Evolutionary conservation across 2,888 invertebrate genomes (phyloP).

Genomic region (Gastracanthus pulcherrimus): DNA sequence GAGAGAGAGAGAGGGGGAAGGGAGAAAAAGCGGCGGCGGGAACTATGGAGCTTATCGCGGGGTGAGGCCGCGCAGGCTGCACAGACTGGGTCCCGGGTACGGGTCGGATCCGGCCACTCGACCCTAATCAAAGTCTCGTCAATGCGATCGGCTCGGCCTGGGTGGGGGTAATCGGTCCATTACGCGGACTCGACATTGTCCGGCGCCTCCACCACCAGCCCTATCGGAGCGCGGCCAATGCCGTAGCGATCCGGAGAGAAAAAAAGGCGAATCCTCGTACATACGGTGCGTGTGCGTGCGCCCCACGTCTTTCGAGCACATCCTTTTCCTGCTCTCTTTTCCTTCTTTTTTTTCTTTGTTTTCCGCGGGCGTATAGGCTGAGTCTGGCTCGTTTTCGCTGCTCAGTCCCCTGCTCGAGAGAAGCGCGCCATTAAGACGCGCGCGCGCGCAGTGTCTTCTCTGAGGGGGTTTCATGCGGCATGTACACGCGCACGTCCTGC

Average conservation of each 20-base stretch:
- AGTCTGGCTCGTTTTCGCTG: too few species aligned
- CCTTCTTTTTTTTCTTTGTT: slow-evolving; percentile 6
- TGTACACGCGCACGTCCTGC: too few species aligned
- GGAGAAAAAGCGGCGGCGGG: slow-evolving; percentile 42
- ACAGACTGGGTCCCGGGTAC: slow-evolving; percentile 62
- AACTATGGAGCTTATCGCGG: slow-evolving; percentile 30
- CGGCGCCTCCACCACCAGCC: too few species aligned
- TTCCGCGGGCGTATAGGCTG: neutral
- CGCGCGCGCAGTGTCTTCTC: neutral
- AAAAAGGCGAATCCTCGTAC: slow-evolving; percentile 12
- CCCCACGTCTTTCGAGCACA: slow-evolving; percentile 62
- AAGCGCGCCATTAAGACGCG: neutral
- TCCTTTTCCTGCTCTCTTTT: slow-evolving; percentile 56
- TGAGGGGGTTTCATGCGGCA: too few species aligned
- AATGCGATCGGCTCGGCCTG: slow-evolving; percentile 70
- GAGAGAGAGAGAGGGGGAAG: neutral
- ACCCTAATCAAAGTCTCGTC: slow-evolving; percentile 78
- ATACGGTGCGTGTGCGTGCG: slow-evolving; percentile 23
- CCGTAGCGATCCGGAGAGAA: slow-evolving; percentile 12
- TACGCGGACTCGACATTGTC: slow-evolving; percentile 74
- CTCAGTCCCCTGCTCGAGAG: too few species aligned
- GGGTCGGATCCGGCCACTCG: slow-evolving; percentile 76
- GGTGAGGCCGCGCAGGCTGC: slow-evolving; percentile 6
- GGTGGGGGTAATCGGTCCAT: slow-evolving; percentile 77
- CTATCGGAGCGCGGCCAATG: slow-evolving; percentile 58